Evolutionary conservation across 1,140 invertebrate species (phyloP).

Genomic region (Carposina sasakii): DNA sequence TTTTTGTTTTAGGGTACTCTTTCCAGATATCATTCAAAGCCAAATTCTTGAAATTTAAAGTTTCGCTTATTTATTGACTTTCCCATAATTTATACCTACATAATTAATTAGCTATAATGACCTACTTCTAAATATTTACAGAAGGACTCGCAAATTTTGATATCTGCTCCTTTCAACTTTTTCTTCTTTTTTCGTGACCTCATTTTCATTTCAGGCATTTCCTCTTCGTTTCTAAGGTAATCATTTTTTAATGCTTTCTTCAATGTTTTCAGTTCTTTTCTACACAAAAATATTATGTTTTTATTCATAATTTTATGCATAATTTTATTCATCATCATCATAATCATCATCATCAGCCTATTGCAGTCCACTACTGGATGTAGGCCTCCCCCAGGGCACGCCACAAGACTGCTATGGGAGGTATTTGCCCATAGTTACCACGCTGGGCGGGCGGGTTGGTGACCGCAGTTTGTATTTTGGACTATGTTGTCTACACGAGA

Average conservation of each 20-base stretch:
- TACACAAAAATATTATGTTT: too few relatives aligned
- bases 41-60: conserved; percentile 28
- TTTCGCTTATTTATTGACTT: not conserved
- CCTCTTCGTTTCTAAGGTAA: conserved; percentile 31
- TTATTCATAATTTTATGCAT: too few relatives aligned
- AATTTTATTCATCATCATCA: too few relatives aligned
- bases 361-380: too few relatives aligned
- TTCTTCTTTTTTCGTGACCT: conserved; percentile 24
- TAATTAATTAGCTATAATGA: not conserved
- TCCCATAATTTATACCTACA: not conserved
- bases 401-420: too few relatives aligned
- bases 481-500: too few relatives aligned
- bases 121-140: not conserved
- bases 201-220: conserved; percentile 35
- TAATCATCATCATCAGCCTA: too few relatives aligned
- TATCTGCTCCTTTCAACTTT: conserved; percentile 15
- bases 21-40: conserved; percentile 27
- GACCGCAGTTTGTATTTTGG: too few relatives aligned
- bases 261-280: conserved; percentile 30
- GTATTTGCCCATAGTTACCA: too few relatives aligned
- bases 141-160: not conserved
- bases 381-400: too few relatives aligned
- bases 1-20: conserved; percentile 33
- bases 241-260: conserved; percentile 41
- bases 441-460: too few relatives aligned